phyloP scores from a whole-genome alignment of 1,140 invertebrate genomes.

The Achatina immaculata region DNA sequence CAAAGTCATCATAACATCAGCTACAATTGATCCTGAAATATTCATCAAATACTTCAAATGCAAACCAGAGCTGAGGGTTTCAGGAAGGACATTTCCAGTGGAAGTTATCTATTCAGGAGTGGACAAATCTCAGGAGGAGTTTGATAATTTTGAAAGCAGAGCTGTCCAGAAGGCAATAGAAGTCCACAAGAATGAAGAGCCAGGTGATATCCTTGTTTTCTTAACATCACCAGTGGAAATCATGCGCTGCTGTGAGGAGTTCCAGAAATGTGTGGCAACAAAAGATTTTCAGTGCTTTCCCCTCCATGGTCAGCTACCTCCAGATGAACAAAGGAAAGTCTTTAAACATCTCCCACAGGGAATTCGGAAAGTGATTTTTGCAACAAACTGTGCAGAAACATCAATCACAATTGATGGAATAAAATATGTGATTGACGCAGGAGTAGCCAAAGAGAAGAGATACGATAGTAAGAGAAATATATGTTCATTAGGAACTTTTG shows the following conservation, averaged over 20 bases:
- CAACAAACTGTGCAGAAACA: conserved; percentile 70
- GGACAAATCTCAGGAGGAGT: conserved; percentile 84
- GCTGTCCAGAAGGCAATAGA: conserved; percentile 94
- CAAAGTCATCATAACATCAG: conserved; percentile 66
- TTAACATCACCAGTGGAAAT: conserved; percentile 78
- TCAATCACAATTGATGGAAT: conserved; percentile 69
- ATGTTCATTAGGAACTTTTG: conserved; percentile 48
- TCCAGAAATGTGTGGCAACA: conserved; percentile 35
- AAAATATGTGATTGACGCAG: conserved; percentile 68
- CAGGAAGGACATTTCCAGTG: conserved; percentile 84
- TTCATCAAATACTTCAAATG: conserved; percentile 78
- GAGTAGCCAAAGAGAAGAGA: conserved; percentile 61
- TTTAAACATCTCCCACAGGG: conserved; percentile 52
- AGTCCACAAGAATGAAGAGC: conserved; percentile 90
- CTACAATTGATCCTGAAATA: conserved; percentile 73
- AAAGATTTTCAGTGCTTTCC: conserved; percentile 73
- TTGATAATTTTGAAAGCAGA: conserved; percentile 91
- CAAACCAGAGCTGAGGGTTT: conserved; percentile 95
- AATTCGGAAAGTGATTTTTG: conserved; percentile 66
- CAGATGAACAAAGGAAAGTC: conserved; percentile 87
- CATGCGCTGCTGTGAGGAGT: conserved; percentile 55
- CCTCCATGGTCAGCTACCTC: conserved; percentile 95
- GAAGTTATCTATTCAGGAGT: conserved; percentile 91
- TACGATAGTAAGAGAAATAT: conserved; percentile 64
- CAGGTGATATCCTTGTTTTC: conserved; percentile 97